Percentiles rank a stretch among this genome's conserved stretches.
These are phyloP conservation scores for Leptinotarsa rubiginosa DNA, from an alignment of 2,888 invertebrate species.

Conservation along the genomic window DNA sequence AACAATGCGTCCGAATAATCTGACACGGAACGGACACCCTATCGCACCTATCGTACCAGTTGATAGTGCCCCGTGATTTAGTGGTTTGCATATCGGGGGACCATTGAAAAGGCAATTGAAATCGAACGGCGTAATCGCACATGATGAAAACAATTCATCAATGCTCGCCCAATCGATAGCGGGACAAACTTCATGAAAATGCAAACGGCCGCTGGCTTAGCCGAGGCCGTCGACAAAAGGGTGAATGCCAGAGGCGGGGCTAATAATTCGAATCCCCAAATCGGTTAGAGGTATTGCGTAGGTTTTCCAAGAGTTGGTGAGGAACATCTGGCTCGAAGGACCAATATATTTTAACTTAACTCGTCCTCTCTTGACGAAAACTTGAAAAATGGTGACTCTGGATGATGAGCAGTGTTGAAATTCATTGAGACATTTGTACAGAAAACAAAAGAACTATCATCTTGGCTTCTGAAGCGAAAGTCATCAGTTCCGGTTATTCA, in stretches of 20 bases:
- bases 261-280: neutral
- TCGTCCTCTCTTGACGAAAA: neutral
- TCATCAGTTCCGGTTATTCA: too few species aligned
- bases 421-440: too few species aligned
- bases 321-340: neutral
- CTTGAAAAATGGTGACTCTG: too few species aligned
- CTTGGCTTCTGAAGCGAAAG: too few species aligned
- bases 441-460: too few species aligned
- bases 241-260: conserved; percentile 37
- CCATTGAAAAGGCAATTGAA: conserved; percentile 68
- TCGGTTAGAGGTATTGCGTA: neutral
- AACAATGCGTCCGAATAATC: conserved; percentile 56
- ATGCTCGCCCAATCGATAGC: conserved; percentile 61
- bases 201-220: conserved; percentile 54
- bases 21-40: conserved; percentile 57
- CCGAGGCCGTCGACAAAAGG: conserved; percentile 48
- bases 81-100: conserved; percentile 63
- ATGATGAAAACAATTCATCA: conserved; percentile 69
- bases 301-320: neutral
- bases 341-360: neutral
- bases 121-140: conserved; percentile 66
- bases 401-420: too few species aligned
- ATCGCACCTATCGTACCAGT: conserved; percentile 61
- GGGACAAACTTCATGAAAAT: conserved; percentile 61
- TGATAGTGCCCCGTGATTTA: conserved; percentile 66